phyloP scores from a whole-genome alignment of 2,888 invertebrate genomes.

The Eupsilia transversa region DNA sequence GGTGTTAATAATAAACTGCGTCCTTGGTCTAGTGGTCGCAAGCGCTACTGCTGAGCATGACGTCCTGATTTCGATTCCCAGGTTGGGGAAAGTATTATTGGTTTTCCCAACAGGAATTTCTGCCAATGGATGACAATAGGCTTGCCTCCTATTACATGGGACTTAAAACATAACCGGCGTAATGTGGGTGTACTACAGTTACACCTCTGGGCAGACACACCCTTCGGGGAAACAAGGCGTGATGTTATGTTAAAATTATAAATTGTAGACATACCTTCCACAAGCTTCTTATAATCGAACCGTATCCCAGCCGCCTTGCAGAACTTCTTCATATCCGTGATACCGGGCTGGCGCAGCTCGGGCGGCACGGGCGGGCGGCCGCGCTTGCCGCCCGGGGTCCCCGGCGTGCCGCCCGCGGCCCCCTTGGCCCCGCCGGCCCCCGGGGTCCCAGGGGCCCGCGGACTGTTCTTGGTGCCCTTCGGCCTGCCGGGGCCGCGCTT shows the following conservation, averaged over 20 bases:
- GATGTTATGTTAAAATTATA: not conserved
- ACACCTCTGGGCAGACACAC: no score
- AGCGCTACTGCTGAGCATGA: no score
- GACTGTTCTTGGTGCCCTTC: constrained; percentile 82
- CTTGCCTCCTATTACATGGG: no score
- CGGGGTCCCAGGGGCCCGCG: constrained; percentile 56
- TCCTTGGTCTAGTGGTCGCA: no score
- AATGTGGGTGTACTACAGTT: no score
- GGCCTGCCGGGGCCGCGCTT: constrained; percentile 87
- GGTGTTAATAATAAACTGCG: no score
- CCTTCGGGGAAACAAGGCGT: no score
- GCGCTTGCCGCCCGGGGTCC: constrained; percentile 72
- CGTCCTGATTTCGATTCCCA: no score
- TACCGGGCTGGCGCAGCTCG: constrained; percentile 86
- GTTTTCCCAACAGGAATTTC: no score
- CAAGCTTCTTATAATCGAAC: constrained; percentile 88
- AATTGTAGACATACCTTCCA: constrained; percentile 79
- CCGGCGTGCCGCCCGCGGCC: constrained; percentile 34
- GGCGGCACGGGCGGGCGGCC: constrained; percentile 87
- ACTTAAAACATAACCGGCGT: no score
- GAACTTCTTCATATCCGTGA: constrained; percentile 89
- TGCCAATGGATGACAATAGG: no score
- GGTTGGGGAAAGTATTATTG: no score
- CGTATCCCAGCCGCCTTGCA: constrained; percentile 88
- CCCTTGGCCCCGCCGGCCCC: not conserved